Evolutionary conservation across 1,140 invertebrate genomes (phyloP), one percentile per base, ranked within the genome.

Genomic region (Drosophila chauvacae): DNA sequence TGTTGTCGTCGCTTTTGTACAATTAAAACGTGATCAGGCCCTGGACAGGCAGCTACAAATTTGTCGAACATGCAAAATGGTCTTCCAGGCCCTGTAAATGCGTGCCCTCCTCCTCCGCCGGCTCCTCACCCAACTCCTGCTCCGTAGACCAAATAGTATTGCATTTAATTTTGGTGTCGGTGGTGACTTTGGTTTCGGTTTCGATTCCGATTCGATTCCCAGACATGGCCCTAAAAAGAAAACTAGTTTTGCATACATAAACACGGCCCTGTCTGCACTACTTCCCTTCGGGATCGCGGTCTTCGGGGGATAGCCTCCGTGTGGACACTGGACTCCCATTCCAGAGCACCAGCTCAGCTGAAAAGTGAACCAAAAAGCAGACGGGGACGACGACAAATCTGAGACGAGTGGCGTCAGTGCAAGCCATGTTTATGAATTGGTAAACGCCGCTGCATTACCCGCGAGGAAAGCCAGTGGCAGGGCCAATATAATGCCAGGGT

Each of bases 241-340:
- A 88, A 88, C 85, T 88, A 88, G 85, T 88, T 88, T 88, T 90
- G 85, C 85, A 90, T 90, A 90, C 85, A 59, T 85, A 90, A 90
- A 73, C 85, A 74, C 63, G 61, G 60, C 76, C 51, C 55, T 87
- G 85, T 85, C 85, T 88, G 85, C 78, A 88, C 85, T 88, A 88
- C 85, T 88, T 88, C 85, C 85, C 85, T 74, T 79, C 62, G 68
- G 63, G 66, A 70, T 69, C 57, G 35, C 16, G 7, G 47, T 28
- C 59, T n/a, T 14, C 14, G 23, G 60, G 23, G 26, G 39, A 20
- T 50, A 51, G 45, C 50, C 33, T 39, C 14, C n/a, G 13, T 11
- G 20, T 70, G 65, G 45, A 65, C 53, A 16, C 37, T 71, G 65
- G 51, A 44, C 41, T 35, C 30, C 47, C 62, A 44, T 41, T 64